These are phyloP conservation scores for Syritta pipiens DNA, from an alignment of 2,888 invertebrate genomes.

Conservation along the genomic window DNA sequence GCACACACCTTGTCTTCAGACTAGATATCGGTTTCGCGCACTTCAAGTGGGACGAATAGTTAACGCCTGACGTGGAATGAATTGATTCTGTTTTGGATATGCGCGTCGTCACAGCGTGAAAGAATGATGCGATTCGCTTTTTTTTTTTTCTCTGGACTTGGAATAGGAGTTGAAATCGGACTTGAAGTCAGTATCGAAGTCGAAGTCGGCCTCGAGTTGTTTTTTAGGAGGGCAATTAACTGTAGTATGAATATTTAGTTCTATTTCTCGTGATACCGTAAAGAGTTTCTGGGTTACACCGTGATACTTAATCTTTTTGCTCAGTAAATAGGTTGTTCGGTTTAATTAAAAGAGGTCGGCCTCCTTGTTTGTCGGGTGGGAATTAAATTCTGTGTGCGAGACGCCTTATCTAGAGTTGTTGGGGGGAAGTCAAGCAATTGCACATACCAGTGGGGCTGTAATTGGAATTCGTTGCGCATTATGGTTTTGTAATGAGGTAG, in stretches of 20 bases:
- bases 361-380: no score
- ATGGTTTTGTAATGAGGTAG: conserved; percentile 26
- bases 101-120: conserved; percentile 21
- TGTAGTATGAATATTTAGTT: conserved; percentile 14
- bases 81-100: conserved; percentile 53
- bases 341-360: conserved; percentile 29
- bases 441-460: neutral
- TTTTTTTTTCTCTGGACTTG: neutral
- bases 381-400: no score
- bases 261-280: conserved; percentile 40
- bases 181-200: neutral
- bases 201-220: neutral
- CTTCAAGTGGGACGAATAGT: conserved; percentile 50
- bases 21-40: conserved; percentile 19
- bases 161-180: neutral
- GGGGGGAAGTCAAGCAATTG: no score
- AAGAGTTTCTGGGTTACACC: conserved; percentile 39
- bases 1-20: no score
- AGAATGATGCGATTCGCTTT: conserved; percentile 15
- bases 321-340: neutral
- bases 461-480: conserved; percentile 10
- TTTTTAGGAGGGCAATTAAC: conserved; percentile 9
- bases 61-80: conserved; percentile 22
- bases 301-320: no score
- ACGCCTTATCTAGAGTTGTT: no score